phyloP scores from a whole-genome alignment of 2,113 vertebrate genomes.

The Eidolon helvum region DNA sequence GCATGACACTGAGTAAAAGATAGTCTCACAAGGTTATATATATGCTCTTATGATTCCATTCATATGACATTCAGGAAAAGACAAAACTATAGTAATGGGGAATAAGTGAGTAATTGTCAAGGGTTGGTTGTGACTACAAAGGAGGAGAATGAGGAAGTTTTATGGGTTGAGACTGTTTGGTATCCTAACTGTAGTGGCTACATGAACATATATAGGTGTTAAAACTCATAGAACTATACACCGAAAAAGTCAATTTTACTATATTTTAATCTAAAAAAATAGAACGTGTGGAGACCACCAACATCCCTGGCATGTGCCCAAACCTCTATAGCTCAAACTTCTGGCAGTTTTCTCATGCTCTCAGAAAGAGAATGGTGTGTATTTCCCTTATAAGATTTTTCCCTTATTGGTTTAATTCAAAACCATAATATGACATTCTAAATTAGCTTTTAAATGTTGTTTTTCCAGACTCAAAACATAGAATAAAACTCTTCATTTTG shows the following conservation, averaged over 20 bases:
- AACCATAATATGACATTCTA: neutral
- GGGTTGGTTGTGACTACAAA: neutral
- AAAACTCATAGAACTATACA: neutral
- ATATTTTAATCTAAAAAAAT: neutral
- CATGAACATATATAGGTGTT: neutral
- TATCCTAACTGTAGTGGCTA: neutral
- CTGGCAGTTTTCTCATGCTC: neutral
- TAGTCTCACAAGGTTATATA: neutral
- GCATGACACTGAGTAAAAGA: neutral
- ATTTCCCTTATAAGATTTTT: neutral
- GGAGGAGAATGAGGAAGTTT: neutral
- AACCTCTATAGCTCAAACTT: neutral
- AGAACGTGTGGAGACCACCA: neutral
- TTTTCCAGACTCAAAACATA: conserved; percentile 14
- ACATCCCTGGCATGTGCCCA: neutral
- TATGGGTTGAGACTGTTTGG: neutral
- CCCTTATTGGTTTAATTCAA: conserved; percentile 17
- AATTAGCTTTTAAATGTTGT: conserved; percentile 17
- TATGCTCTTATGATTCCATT: neutral
- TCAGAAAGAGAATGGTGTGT: conserved; percentile 20
- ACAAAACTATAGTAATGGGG: neutral
- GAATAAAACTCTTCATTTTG: conserved; percentile 37
- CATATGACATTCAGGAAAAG: neutral
- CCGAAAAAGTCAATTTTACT: neutral
- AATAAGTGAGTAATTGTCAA: neutral